phyloP scores from a whole-genome alignment of 2,888 invertebrate genomes.

The Brachyopa scutellaris region DNA sequence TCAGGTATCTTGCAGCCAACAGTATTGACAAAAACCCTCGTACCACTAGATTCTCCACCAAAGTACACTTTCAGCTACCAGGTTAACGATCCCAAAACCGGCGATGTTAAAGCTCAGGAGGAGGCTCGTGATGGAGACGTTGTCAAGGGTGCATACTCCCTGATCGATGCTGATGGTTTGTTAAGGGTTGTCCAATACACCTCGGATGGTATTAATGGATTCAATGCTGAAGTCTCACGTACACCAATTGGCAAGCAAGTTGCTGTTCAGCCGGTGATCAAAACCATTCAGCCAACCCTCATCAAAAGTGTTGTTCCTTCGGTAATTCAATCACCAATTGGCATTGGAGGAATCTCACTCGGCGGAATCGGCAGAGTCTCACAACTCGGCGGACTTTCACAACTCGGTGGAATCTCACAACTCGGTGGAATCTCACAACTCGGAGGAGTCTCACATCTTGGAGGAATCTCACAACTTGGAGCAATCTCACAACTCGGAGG shows the following conservation, averaged over 20 bases:
- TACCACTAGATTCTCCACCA: slow-evolving; percentile 73
- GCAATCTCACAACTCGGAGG: too few species aligned
- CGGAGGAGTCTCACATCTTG: too few species aligned
- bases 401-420: too few species aligned
- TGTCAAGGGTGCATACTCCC: slow-evolving; percentile 82
- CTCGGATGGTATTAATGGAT: slow-evolving; percentile 49
- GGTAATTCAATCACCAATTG: background rate
- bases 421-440: too few species aligned
- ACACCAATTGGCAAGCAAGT: slow-evolving; percentile 36
- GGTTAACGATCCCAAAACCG: slow-evolving; percentile 82
- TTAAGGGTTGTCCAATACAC: slow-evolving; percentile 83
- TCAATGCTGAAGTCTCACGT: slow-evolving; percentile 45
- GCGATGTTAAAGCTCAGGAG: slow-evolving; percentile 82
- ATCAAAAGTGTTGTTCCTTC: slow-evolving; percentile 32
- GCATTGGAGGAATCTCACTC: too few species aligned
- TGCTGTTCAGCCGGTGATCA: slow-evolving; percentile 22
- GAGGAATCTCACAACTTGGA: too few species aligned
- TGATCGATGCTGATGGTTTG: slow-evolving; percentile 83
- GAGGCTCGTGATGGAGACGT: slow-evolving; percentile 83
- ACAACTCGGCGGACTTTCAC: too few species aligned
- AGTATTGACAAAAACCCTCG: slow-evolving; percentile 9
- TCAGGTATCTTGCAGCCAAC: slow-evolving; percentile 30
- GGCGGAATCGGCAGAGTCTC: too few species aligned
- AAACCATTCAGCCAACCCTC: slow-evolving; percentile 29
- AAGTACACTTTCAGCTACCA: slow-evolving; percentile 81